Percentiles rank a stretch among this genome's conserved stretches.
These are phyloP conservation scores for Caradrina clavipalpis DNA, from an alignment of 2,888 invertebrate species.

Conservation along the genomic window DNA sequence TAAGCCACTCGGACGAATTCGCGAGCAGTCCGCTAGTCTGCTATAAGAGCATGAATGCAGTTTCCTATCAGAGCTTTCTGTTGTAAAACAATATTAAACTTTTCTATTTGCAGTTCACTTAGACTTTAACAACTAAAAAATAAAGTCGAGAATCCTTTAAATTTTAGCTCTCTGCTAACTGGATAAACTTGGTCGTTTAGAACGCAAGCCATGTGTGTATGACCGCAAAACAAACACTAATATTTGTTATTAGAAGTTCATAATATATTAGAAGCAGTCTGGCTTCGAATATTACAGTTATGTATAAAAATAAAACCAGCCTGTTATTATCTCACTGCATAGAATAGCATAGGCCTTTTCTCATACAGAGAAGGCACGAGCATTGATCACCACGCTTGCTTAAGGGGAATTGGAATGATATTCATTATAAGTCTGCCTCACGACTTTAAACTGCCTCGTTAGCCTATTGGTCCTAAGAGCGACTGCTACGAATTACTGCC, in stretches of 20 bases:
- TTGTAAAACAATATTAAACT: slow-evolving; percentile 43
- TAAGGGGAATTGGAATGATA: too few relatives aligned
- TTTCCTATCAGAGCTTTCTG: slow-evolving; percentile 26
- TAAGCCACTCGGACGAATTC: too few relatives aligned
- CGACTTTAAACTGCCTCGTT: too few relatives aligned
- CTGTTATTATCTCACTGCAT: too few relatives aligned
- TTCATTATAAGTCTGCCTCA: too few relatives aligned
- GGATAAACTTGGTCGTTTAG: slow-evolving; percentile 47
- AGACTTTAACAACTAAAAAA: rapidly evolving
- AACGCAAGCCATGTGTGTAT: slow-evolving; percentile 41
- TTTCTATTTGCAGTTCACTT: slow-evolving; percentile 8
- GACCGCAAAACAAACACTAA: slow-evolving; percentile 42
- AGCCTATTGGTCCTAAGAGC: too few relatives aligned
- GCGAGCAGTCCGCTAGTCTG: too few relatives aligned
- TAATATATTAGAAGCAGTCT: slow-evolving; percentile 40
- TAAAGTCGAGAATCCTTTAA: neutral
- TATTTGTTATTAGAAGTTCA: slow-evolving; percentile 43
- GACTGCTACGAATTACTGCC: too few relatives aligned
- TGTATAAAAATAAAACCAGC: neutral
- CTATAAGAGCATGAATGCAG: slow-evolving; percentile 22
- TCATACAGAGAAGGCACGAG: too few relatives aligned
- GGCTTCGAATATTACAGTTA: slow-evolving; percentile 15
- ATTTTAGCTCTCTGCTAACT: neutral
- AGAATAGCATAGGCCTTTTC: too few relatives aligned
- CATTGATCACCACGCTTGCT: too few relatives aligned